Evolutionary conservation across 2,888 invertebrate genomes (phyloP), one percentile per base, ranked within the genome.

Genomic region (Pharmacophagus antenor): DNA sequence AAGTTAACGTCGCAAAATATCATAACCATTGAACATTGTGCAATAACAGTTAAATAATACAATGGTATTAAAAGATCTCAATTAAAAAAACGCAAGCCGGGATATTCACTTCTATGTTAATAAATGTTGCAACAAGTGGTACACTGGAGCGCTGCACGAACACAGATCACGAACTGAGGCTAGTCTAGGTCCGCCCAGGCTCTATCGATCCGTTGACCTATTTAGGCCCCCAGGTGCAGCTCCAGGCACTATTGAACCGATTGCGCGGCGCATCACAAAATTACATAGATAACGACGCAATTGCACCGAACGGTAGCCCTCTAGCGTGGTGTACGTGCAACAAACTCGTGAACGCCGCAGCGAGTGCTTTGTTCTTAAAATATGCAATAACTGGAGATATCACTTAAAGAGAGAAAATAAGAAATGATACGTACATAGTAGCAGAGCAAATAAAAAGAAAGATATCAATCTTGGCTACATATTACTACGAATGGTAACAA

Each of bases 161-260:
- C 54, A 46, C 50, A 15, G 50, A 31, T 17, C 18, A 20, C 50
- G 44, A 37, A 60, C 23, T 56, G 60, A 60, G n/a, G 46, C 50
- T 50, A 55, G 50, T 46, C 51, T 60, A 60, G 60, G 55, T 49
- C 37, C 20, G 51, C 51, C 18, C 46, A 46, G 23, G 50, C 55
- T 60, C 46, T 23, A 60, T 60, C 51, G 60, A 60, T 60, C 55
- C 20, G 46, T 31, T 46, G 55, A 56, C 60, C 55, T 25, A 60
- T 44, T 55, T 60, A 8, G 22, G 22, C 17, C 23, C 50, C 51
- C 60, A 56, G 55, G 55, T 60, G 55, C 55, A 60, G 47, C 37
- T 37, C 51, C 46, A 12, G 60, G 25, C 51, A 37, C 20, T 55
- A 55, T 60, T 27, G 55, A 48, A 0, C 44, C 8, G 46, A 46